These are phyloP conservation scores for Leiothrix lutea DNA, from an alignment of 2,113 vertebrate species.

Conservation along the genomic window DNA sequence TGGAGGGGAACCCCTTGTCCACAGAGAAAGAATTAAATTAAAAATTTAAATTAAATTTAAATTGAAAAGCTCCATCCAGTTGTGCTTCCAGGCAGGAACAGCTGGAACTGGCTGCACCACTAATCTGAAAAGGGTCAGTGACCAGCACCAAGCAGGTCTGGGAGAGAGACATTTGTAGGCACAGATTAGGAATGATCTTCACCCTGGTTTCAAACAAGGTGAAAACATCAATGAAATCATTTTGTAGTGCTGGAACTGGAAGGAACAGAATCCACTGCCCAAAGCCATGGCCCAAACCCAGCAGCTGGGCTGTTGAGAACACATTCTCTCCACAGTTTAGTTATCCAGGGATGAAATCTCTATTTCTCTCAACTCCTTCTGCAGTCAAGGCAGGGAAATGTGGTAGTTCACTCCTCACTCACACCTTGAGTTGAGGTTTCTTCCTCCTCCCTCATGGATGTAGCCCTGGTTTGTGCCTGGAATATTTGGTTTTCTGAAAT, in stretches of 20 bases:
- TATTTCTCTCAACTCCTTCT: neutral
- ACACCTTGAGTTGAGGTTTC: neutral
- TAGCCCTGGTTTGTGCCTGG: too few relatives aligned
- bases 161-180: neutral
- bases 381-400: neutral
- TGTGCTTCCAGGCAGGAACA: neutral
- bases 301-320: neutral
- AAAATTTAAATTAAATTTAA: too few relatives aligned
- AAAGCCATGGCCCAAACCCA: neutral
- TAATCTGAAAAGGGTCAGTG: neutral
- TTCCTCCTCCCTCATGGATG: neutral
- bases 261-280: neutral
- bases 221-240: neutral
- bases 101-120: neutral
- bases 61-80: neutral
- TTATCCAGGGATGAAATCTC: neutral
- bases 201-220: neutral
- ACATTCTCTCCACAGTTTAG: neutral
- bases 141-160: neutral
- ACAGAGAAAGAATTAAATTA: accelerated
- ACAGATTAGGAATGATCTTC: neutral
- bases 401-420: neutral
- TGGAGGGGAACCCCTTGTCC: neutral
- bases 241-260: neutral
- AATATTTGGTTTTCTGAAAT: too few relatives aligned